These are phyloP conservation scores for Diplazon laetatorius DNA, from an alignment of 2,888 invertebrate genomes.

Conservation along the genomic window DNA sequence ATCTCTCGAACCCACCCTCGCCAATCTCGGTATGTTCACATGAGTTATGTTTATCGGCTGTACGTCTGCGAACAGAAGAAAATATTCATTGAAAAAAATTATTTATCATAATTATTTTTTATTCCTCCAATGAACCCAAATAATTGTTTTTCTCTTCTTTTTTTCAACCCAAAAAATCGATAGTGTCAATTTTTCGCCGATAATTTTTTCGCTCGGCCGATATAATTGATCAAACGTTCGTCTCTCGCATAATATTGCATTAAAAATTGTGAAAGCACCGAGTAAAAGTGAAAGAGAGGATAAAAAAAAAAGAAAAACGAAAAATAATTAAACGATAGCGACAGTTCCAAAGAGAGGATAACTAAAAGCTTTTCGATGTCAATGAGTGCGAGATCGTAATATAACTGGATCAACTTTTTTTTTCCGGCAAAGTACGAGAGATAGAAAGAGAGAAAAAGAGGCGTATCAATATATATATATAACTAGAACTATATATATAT, in stretches of 20 bases:
- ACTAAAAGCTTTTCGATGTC: constrained; percentile 65
- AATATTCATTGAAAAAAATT: too few species aligned
- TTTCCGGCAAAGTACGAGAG: constrained; percentile 41
- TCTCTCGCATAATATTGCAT: constrained; percentile 18
- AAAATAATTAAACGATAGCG: constrained; percentile 46
- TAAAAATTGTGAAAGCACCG: constrained; percentile 19
- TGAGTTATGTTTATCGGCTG: constrained; percentile 85
- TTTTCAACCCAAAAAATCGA: too few species aligned
- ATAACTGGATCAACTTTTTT: constrained; percentile 57
- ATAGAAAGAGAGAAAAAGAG: too few species aligned
- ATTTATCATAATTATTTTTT: too few species aligned
- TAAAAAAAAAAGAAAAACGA: too few species aligned
- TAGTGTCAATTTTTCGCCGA: neutral
- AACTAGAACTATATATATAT: too few species aligned
- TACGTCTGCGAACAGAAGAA: constrained; percentile 84
- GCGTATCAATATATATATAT: too few species aligned
- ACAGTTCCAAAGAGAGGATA: constrained; percentile 39
- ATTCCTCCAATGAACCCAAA: too few species aligned
- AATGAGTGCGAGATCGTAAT: constrained; percentile 54
- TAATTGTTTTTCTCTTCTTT: too few species aligned
- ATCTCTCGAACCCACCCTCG: constrained; percentile 85
- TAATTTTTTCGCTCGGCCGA: neutral
- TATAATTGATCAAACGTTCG: neutral
- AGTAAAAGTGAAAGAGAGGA: too few species aligned
- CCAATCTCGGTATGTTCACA: constrained; percentile 85